phyloP scores from a whole-genome alignment of 2,888 invertebrate genomes.

The Torymus auratus region DNA sequence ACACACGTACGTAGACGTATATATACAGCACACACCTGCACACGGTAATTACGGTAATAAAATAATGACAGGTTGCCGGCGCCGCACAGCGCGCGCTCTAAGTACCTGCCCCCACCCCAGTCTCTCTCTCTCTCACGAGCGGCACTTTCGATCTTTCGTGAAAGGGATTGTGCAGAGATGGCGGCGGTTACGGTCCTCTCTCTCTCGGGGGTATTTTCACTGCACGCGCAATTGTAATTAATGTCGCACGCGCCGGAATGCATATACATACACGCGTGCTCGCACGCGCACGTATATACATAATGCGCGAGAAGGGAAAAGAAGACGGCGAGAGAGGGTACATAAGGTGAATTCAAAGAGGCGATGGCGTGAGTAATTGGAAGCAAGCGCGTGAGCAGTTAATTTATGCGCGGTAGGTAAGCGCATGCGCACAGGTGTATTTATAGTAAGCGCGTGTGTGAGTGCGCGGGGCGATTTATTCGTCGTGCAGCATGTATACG shows the following conservation, averaged over 20 bases:
- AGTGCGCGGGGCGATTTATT: not conserved
- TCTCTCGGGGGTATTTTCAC: too few relatives aligned
- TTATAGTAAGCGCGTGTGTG: too few relatives aligned
- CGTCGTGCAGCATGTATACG: not conserved
- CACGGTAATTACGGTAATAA: too few relatives aligned
- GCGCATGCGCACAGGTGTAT: too few relatives aligned
- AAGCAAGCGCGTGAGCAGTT: not conserved
- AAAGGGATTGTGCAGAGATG: too few relatives aligned
- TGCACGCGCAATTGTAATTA: constrained; percentile 34
- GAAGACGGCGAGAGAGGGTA: not conserved
- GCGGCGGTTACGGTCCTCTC: too few relatives aligned
- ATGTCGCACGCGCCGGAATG: constrained; percentile 8
- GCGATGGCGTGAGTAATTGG: constrained; percentile 19
- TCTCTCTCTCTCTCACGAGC: constrained; percentile 56
- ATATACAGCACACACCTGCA: too few relatives aligned
- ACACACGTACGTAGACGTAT: too few relatives aligned
- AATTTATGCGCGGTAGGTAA: constrained; percentile 47
- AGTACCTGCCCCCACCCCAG: constrained; percentile 55
- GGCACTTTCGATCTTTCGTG: too few relatives aligned
- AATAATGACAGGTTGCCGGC: too few relatives aligned
- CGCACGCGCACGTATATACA: not conserved
- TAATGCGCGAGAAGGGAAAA: not conserved
- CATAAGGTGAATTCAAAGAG: constrained; percentile 14
- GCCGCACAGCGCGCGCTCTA: too few relatives aligned
- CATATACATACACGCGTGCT: not conserved